phyloP scores from a whole-genome alignment of 2,888 invertebrate genomes.

The Agrilus cyanescens region DNA sequence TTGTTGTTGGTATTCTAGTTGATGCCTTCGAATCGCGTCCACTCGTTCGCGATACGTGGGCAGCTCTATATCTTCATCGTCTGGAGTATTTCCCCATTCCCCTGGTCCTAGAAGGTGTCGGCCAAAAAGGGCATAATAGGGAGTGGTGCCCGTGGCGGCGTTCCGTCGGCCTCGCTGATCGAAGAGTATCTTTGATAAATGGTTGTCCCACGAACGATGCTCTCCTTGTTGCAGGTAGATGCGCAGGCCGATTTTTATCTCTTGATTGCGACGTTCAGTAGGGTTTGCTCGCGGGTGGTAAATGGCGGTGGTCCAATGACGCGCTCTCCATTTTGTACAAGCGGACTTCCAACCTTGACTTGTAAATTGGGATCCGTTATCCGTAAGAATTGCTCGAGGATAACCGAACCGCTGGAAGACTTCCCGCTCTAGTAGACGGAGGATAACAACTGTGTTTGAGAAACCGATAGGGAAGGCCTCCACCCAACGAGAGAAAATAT shows the following conservation, averaged over 20 bases:
- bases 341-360: no score
- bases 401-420: no score
- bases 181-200: not conserved
- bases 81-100: no score
- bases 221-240: not conserved
- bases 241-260: not conserved
- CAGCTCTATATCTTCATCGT: no score
- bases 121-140: no score
- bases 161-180: not conserved
- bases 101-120: no score
- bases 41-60: no score
- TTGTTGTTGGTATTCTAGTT: no score
- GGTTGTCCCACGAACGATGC: not conserved
- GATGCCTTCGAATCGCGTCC: not conserved
- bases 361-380: conserved; percentile 7
- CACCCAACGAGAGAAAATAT: conserved; percentile 17
- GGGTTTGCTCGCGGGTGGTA: not conserved
- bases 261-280: not conserved
- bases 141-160: not conserved
- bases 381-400: conserved; percentile 6
- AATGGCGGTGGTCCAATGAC: not conserved
- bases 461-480: conserved; percentile 14
- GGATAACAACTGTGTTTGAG: conserved; percentile 2
- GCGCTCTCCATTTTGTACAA: no score
- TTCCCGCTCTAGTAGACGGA: conserved; percentile 4